Evolutionary conservation across 1,140 invertebrate species (phyloP).

Genomic region (Listronotus oregonensis): DNA sequence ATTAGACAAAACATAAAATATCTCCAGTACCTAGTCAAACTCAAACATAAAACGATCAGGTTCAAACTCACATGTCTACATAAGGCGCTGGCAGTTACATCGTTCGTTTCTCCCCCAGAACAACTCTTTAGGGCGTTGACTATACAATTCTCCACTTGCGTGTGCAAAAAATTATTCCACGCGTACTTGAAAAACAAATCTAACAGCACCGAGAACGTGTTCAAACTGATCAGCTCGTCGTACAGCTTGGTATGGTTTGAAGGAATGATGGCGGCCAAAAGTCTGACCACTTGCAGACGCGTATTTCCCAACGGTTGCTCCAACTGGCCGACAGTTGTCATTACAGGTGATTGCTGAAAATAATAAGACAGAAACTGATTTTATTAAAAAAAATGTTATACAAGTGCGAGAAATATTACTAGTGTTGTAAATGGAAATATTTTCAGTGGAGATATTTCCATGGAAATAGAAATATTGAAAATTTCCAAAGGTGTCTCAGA

Average conservation of each 20-base stretch:
- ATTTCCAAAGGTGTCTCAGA: too few species aligned
- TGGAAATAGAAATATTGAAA: too few species aligned
- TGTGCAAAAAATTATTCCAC: conserved; percentile 90
- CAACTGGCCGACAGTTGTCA: conserved; percentile 68
- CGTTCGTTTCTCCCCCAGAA: conserved; percentile 44
- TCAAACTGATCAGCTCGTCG: conserved; percentile 56
- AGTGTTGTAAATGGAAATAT: too few species aligned
- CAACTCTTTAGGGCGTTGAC: conserved; percentile 65
- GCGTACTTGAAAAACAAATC: conserved; percentile 83
- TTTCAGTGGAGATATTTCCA: too few species aligned
- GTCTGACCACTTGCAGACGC: conserved; percentile 73
- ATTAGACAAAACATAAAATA: too few species aligned
- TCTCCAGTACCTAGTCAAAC: background rate
- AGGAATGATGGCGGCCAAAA: conserved; percentile 71
- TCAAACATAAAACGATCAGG: background rate
- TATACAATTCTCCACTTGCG: conserved; percentile 78
- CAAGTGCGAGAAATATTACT: too few species aligned
- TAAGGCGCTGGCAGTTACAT: conserved; percentile 57
- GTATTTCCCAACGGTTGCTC: conserved; percentile 78
- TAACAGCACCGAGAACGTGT: conserved; percentile 62
- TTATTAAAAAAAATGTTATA: too few species aligned
- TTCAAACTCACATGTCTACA: conserved; percentile 61
- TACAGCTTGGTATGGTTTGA: conserved; percentile 64
- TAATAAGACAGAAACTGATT: too few species aligned
- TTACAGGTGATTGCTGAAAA: conserved; percentile 64